Base-by-base conservation (phyloP, 2,113 vertebrate genomes). In the Aspidoscelis tigris region DNA sequence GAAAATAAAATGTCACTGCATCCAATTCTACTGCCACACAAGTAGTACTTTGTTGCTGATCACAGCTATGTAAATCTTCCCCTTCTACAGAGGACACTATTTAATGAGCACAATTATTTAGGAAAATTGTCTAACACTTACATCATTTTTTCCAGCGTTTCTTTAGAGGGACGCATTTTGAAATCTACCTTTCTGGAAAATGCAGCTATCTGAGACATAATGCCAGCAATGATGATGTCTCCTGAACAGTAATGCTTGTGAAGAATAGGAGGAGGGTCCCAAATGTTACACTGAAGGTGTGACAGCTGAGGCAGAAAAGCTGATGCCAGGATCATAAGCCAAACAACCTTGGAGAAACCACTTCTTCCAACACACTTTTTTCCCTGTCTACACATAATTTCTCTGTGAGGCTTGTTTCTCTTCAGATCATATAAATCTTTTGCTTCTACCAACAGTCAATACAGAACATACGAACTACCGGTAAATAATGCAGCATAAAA, bases 151-250 rank as follows among this genome's bases (percentile, higher is more conserved):
- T 50, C n/a, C 26, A 50, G 14, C 5, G 1, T 16, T 6, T 22
- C 44, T 20, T 39, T 10, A 10, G 4, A 39, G 66, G 78, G 66
- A 70, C 39, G 16, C 2, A 2, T 22, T 53, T 9, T 53, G 66
- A 80, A 80, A 7, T 9, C 33, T 10, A 80, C 33, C 18, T 1
- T 20, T 3, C 53, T 18, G 39, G 26, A 80, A 7, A 50, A 1
- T n/a, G 21, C 2, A n/a, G 44, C 66, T 9, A 22, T 80, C 43
- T 80, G 78, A 80, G 78, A 80, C n/a, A 80, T 80, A 11, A 80
- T 69, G 24, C 44, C 66, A 12, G 41, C 44, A 39, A 80, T 14
- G 33, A 80, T 70, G 44, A 70, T 3, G 7, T 55, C 66, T 2
- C 78, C 78, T 22, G 8, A 5, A 7, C 33, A 64, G 47, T 80